phyloP scores from a whole-genome alignment of 2,113 vertebrate species.

The Alces alces region DNA sequence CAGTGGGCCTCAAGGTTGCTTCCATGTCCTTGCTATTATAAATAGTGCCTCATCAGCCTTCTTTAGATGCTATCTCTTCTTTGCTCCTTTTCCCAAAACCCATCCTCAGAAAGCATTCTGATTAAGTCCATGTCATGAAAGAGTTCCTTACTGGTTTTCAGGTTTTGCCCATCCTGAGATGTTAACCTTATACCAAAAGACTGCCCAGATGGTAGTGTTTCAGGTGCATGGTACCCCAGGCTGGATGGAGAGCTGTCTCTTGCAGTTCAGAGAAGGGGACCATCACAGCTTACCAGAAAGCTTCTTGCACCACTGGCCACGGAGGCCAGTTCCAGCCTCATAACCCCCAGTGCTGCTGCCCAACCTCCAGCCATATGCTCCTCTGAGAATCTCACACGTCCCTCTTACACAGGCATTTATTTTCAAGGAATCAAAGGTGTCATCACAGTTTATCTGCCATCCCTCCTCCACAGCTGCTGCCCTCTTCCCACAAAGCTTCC shows the following conservation, averaged over 20 bases:
- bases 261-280: not conserved
- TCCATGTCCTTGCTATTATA: not conserved
- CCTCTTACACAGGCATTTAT: not conserved
- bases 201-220: not conserved
- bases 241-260: not conserved
- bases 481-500: not conserved
- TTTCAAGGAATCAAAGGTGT: conserved; percentile 31
- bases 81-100: not conserved
- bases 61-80: rapidly evolving
- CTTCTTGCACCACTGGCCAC: not conserved
- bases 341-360: not conserved
- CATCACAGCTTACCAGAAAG: not conserved
- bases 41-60: not conserved
- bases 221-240: not conserved
- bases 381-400: not conserved
- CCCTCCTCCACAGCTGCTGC: not conserved
- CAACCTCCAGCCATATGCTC: not conserved
- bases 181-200: not conserved
- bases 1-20: not conserved
- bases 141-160: not conserved
- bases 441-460: not conserved
- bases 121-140: not conserved
- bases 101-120: not conserved
- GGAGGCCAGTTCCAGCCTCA: not conserved
- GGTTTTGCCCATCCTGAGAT: not conserved